Evolutionary conservation across 2,113 vertebrate genomes (phyloP).

Genomic region (Oplegnathus fasciatus): DNA sequence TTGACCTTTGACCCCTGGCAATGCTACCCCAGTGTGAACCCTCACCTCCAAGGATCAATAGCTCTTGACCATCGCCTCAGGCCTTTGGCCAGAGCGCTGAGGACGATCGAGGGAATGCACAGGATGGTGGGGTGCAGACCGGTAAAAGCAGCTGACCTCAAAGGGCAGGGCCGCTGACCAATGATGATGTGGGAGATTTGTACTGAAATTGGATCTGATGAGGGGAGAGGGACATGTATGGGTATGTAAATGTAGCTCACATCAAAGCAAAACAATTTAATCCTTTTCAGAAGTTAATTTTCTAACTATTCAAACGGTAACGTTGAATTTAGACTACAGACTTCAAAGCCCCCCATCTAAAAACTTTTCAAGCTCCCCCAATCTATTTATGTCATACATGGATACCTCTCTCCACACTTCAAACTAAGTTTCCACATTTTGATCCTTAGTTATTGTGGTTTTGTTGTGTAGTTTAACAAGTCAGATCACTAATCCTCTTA

Average conservation of each 20-base stretch:
- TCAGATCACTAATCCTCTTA: constrained; percentile 77
- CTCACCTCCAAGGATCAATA: constrained; percentile 79
- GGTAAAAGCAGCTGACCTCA: constrained; percentile 48
- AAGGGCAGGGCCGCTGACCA: constrained; percentile 37
- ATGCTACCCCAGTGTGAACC: constrained; percentile 70
- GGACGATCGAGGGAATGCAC: constrained; percentile 5
- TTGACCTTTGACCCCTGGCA: constrained; percentile 69
- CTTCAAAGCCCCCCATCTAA: constrained; percentile 25
- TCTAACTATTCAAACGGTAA: background rate
- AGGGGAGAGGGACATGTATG: background rate
- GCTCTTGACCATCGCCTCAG: constrained; percentile 74
- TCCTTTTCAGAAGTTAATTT: background rate
- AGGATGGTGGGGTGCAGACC: constrained; percentile 29
- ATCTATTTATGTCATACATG: constrained; percentile 62
- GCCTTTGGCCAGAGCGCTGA: constrained; percentile 41
- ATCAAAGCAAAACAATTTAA: constrained; percentile 32
- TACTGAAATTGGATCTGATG: constrained; percentile 36
- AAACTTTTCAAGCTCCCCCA: constrained; percentile 48
- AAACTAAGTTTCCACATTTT: constrained; percentile 55
- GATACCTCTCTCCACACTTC: constrained; percentile 43
- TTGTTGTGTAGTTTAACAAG: constrained; percentile 74
- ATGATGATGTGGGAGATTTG: constrained; percentile 48
- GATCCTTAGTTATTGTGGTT: constrained; percentile 67
- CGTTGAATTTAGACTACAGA: background rate
- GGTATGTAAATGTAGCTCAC: constrained; percentile 13